These are phyloP conservation scores for Carassius carassius DNA, from an alignment of 2,113 vertebrate species.

Conservation along the genomic window DNA sequence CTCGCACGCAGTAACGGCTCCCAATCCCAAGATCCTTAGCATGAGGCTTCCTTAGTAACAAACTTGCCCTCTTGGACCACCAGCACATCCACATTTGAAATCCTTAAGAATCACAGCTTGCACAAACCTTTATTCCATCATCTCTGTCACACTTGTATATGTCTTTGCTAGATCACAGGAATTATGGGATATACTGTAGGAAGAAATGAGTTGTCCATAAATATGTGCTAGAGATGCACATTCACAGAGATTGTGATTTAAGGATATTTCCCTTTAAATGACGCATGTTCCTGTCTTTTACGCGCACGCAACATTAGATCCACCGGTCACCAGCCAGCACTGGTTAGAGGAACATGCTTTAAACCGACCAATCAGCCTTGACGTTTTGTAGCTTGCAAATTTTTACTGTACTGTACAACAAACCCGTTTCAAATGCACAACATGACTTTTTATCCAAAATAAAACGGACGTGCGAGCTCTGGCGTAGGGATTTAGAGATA, in stretches of 20 bases:
- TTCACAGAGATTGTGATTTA: slow-evolving; percentile 2
- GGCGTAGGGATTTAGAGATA: slow-evolving; percentile 7
- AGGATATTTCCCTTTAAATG: slow-evolving; percentile 66
- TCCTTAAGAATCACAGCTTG: background rate
- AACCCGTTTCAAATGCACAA: slow-evolving; percentile 42
- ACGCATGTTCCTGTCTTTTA: slow-evolving; percentile 59
- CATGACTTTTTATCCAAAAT: slow-evolving; percentile 53
- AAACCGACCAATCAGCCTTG: slow-evolving; percentile 57
- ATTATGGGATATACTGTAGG: background rate
- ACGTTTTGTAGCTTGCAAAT: slow-evolving; percentile 62
- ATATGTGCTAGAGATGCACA: background rate
- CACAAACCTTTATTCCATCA: background rate
- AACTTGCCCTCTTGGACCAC: slow-evolving; percentile 16
- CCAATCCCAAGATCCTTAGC: slow-evolving; percentile 12
- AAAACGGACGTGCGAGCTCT: slow-evolving; percentile 44
- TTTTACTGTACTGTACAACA: slow-evolving; percentile 66
- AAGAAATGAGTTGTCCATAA: slow-evolving; percentile 27
- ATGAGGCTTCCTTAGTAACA: background rate
- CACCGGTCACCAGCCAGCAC: slow-evolving; percentile 36
- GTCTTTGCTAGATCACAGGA: slow-evolving; percentile 20
- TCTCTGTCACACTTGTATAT: background rate
- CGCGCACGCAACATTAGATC: slow-evolving; percentile 44
- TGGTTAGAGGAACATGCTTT: slow-evolving; percentile 49
- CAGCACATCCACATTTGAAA: slow-evolving; percentile 29
- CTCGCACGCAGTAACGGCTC: background rate